phyloP scores from a whole-genome alignment of 2,797 vertebrate genomes.

The Diglossa cyanea region DNA sequence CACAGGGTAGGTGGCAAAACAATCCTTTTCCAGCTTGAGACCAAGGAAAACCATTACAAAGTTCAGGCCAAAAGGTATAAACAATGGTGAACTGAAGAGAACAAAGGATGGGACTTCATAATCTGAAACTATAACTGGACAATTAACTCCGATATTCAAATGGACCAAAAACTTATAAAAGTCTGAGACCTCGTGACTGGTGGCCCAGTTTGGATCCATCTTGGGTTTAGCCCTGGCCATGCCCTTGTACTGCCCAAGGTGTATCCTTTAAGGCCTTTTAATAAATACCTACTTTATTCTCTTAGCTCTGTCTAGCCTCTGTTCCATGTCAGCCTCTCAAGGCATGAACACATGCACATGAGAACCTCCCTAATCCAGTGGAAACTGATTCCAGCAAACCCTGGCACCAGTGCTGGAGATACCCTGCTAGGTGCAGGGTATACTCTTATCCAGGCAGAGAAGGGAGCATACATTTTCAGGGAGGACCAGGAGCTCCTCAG shows the following conservation, averaged over 20 bases:
- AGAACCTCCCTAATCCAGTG: background rate
- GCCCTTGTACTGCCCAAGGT: background rate
- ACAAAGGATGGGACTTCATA: background rate
- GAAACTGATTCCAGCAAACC: background rate
- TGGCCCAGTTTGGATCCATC: background rate
- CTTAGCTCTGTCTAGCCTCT: background rate
- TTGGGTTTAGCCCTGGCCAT: background rate
- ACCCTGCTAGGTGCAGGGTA: background rate
- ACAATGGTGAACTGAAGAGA: background rate
- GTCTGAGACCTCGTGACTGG: accelerated
- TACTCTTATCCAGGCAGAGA: background rate
- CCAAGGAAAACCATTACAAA: background rate
- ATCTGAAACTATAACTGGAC: background rate
- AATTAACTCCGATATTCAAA: background rate
- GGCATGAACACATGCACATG: accelerated
- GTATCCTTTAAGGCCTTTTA: background rate
- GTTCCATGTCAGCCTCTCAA: background rate
- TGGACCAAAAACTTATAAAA: background rate
- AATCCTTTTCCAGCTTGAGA: background rate
- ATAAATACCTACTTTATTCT: background rate
- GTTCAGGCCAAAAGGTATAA: background rate
- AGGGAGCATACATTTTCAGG: accelerated
- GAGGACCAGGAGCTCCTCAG: background rate
- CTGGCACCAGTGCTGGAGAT: background rate
- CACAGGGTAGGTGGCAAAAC: background rate